Base-by-base conservation (phyloP, 2,797 vertebrate species). In the Onychomys leucogaster region DNA sequence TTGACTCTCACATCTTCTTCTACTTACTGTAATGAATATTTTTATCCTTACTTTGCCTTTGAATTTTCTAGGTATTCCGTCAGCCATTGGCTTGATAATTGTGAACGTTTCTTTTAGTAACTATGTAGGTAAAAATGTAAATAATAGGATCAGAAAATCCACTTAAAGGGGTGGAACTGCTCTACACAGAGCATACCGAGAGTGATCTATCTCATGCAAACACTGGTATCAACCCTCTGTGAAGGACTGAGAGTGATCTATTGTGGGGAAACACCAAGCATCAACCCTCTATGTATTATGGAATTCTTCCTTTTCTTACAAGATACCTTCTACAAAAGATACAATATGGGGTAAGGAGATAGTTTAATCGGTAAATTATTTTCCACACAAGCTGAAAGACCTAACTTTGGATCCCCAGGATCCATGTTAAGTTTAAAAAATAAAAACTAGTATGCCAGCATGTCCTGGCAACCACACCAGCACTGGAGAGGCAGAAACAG, bases 31-130 rank as follows among this genome's bases (percentile, higher is more conserved):
- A 19, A 4, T 1, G 86, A 84, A 6, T 7, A 63, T 67, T 52
- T 55, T 94, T 94, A 69, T 8, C 75, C 52, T 93, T 84, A 69
- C 14, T 29, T 93, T 96, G 55, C n/a, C 73, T 84, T 91, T 93
- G 57, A 88, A 81, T 84, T 82, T 78, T 83, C 84, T 77, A 93
- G 41, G n/a, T 8, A 93, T 37, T 84, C 92, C 55, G 67, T 52
- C 29, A 57, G 17, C 57, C 34, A 78, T 73, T 84, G 96, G 11
- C 75, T 87, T 57, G 43, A 84, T 46, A 88, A 78, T 16, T 96
- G 1, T 67, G 61, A 96, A 89, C 17, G 4, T 76, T 82, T 94
- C 84, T 73, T 94, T 94, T 73, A 86, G 25, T 80, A 92, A 95
- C 43, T 78, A 78, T 63, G 52, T 63, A 93, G 21, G 10, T 52